Percentiles rank a stretch among this genome's conserved stretches.
Evolutionary conservation across 1,140 invertebrate species (phyloP).

Genomic region (Macrostomum lignano): DNA sequence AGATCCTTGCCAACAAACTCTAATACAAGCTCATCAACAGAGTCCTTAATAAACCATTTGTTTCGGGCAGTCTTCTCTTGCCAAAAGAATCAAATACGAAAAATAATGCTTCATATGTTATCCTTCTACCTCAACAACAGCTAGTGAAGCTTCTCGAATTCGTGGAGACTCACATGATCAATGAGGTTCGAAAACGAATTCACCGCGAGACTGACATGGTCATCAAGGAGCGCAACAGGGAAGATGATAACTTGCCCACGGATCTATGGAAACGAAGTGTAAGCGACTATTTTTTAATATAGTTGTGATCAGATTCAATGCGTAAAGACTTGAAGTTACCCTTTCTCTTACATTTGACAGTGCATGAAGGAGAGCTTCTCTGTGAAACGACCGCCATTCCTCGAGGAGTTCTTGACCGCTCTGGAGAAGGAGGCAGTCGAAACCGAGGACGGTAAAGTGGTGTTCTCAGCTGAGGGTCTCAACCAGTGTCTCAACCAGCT

Average conservation of each 20-base stretch:
- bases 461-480: constrained; percentile 13
- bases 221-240: constrained; percentile 17
- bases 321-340: background rate
- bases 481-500: constrained; percentile 14
- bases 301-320: background rate
- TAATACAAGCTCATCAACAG: no score
- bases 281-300: constrained; percentile 8
- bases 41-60: no score
- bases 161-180: constrained; percentile 19
- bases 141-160: constrained; percentile 5
- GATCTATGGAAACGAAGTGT: constrained; percentile 26
- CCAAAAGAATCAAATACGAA: no score
- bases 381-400: constrained; percentile 17
- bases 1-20: no score
- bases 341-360: constrained; percentile 9
- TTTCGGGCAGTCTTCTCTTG: no score
- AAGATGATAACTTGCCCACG: constrained; percentile 19
- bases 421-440: constrained; percentile 13
- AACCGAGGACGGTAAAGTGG: constrained; percentile 11
- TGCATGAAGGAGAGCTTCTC: constrained; percentile 26
- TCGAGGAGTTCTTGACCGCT: constrained; percentile 15
- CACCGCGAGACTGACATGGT: constrained; percentile 17
- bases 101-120: no score
- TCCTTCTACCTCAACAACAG: no score
- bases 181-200: constrained; percentile 16